phyloP scores from a whole-genome alignment of 1,140 invertebrate genomes.

The Contarinia nasturtii region DNA sequence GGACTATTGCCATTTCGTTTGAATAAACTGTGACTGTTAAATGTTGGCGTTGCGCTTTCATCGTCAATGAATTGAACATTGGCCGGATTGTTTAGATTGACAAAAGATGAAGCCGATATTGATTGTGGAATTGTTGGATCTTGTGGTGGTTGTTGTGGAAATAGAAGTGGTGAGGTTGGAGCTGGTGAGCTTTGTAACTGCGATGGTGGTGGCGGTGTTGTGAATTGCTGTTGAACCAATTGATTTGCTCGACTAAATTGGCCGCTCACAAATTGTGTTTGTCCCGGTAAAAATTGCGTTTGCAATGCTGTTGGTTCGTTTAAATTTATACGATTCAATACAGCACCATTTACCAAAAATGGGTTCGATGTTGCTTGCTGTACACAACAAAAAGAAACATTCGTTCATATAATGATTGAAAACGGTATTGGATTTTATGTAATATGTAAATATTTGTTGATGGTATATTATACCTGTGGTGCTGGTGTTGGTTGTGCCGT shows the following conservation, averaged over 20 bases:
- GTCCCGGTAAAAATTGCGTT: constrained; percentile 5
- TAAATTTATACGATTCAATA: constrained; percentile 33
- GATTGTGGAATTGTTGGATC: neutral
- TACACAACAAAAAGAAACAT: constrained; percentile 1
- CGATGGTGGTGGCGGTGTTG: constrained; percentile 8
- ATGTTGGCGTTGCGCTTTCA: constrained; percentile 12
- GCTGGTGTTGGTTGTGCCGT: constrained; percentile 30
- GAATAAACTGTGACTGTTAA: constrained; percentile 26
- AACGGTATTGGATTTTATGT: neutral
- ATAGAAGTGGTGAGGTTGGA: constrained; percentile 3
- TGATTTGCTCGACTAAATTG: constrained; percentile 32
- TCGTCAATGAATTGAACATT: constrained; percentile 38
- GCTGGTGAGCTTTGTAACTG: constrained; percentile 5
- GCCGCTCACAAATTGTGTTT: constrained; percentile 37
- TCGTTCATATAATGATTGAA: neutral
- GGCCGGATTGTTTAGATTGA: constrained; percentile 20
- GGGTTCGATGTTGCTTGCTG: constrained; percentile 32
- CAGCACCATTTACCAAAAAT: constrained; percentile 41
- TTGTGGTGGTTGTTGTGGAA: constrained; percentile 3
- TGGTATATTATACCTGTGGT: constrained; percentile 12
- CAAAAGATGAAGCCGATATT: neutral
- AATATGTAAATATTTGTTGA: too few relatives aligned
- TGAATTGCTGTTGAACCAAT: constrained; percentile 33
- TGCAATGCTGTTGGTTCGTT: constrained; percentile 11
- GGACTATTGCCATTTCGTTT: constrained; percentile 26